Conservation (phyloP, 2,888 invertebrate species). For the Calliphora vomitoria region DNA sequence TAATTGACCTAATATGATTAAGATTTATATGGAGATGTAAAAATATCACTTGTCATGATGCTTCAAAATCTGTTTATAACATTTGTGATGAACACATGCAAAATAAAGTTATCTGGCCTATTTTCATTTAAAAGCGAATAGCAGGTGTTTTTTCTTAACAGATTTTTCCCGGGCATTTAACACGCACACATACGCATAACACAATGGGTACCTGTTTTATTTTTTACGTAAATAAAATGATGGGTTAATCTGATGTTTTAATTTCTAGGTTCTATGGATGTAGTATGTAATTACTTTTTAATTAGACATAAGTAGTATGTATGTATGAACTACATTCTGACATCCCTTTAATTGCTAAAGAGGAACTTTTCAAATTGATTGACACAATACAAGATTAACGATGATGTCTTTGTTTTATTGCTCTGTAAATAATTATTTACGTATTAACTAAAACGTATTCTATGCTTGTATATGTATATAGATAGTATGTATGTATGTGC, state of each 20-base stretch:
- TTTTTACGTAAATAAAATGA: not conserved
- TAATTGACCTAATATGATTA: too few species aligned
- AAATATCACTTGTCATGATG: too few species aligned
- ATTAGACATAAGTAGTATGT: not conserved
- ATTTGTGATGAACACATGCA: not conserved
- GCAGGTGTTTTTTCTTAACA: slow-evolving; percentile 49
- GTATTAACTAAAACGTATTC: not conserved
- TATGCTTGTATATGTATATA: slow-evolving; percentile 44
- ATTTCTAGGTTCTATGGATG: too few species aligned
- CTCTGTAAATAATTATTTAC: not conserved
- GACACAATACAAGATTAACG: not conserved
- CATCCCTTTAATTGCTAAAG: not conserved
- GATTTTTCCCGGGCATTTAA: slow-evolving; percentile 57
- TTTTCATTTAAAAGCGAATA: not conserved
- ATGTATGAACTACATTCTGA: not conserved
- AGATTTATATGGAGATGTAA: too few species aligned
- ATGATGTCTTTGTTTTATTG: not conserved
- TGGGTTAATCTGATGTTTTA: too few species aligned
- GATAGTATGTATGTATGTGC: slow-evolving; percentile 56
- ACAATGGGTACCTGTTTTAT: slow-evolving; percentile 36
- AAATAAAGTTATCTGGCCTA: not conserved
- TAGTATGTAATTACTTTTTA: too few species aligned
- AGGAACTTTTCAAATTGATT: not conserved
- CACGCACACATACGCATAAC: not conserved
- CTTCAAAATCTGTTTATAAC: not conserved